phyloP scores from a whole-genome alignment of 2,888 invertebrate genomes.

The Pachycephus smyrnensis region DNA sequence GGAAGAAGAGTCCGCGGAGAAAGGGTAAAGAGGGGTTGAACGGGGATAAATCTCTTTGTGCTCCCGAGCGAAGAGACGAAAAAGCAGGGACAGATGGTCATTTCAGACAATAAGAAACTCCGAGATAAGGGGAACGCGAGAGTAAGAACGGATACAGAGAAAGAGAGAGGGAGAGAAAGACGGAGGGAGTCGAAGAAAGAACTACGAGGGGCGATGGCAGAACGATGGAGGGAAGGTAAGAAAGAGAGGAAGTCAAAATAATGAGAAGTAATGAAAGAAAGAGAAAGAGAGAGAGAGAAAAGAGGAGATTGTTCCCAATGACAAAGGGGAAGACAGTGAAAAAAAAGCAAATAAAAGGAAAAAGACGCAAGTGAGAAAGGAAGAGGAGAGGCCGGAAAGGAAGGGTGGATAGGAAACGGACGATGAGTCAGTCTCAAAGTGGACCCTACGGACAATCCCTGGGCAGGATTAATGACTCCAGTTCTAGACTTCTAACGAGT shows the following conservation, averaged over 20 bases:
- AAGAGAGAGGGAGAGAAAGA: conserved; percentile 10
- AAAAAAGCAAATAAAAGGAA: neutral
- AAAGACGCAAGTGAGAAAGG: neutral
- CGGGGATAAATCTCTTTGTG: conserved; percentile 56
- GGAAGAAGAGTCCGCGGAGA: conserved; percentile 29
- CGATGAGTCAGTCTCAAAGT: conserved; percentile 44
- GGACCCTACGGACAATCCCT: conserved; percentile 42
- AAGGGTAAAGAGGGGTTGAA: conserved; percentile 40
- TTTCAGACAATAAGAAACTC: conserved; percentile 67
- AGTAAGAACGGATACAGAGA: conserved; percentile 14
- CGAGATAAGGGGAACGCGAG: conserved; percentile 60
- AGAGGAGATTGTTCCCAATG: neutral
- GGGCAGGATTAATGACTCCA: conserved; percentile 44
- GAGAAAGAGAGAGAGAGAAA: conserved; percentile 21
- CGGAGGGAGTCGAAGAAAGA: conserved; percentile 13
- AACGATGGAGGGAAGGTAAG: conserved; percentile 11
- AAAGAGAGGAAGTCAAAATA: conserved; percentile 15
- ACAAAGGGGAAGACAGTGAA: conserved; percentile 5
- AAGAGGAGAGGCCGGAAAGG: conserved; percentile 1
- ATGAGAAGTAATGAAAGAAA: conserved; percentile 32
- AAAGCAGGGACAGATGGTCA: conserved; percentile 66
- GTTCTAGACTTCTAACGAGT: too few relatives aligned
- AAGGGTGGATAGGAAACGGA: conserved; percentile 13
- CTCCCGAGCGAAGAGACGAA: conserved; percentile 59
- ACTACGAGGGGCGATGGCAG: conserved; percentile 17